Conservation (phyloP, 2,113 vertebrate genomes). For the Ameiurus melas region DNA sequence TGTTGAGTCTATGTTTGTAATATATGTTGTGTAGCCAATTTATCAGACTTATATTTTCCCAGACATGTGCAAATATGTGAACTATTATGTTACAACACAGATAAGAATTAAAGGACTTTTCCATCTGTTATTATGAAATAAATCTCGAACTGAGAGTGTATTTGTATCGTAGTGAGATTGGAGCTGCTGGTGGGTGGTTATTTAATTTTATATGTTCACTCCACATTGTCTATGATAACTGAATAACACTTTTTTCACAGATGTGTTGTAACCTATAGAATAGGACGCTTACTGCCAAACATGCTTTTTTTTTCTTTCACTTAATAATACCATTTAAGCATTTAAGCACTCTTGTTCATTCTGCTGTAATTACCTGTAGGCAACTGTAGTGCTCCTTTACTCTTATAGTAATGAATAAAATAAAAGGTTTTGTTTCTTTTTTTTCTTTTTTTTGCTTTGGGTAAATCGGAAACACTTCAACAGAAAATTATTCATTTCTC, state of each 20-base stretch:
- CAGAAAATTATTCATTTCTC: background rate
- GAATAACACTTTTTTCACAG: background rate
- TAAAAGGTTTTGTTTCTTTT: background rate
- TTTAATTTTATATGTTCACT: background rate
- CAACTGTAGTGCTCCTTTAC: background rate
- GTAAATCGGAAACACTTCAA: background rate
- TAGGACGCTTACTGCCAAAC: background rate
- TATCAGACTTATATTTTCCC: background rate
- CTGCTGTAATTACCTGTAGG: background rate
- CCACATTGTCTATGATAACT: background rate
- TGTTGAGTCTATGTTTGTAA: background rate
- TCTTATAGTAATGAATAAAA: background rate
- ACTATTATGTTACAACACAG: background rate
- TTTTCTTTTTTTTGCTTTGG: background rate
- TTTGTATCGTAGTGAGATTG: background rate
- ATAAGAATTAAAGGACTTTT: background rate
- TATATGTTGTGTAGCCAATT: background rate
- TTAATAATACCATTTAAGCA: background rate
- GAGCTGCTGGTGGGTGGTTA: background rate
- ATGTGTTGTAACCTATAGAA: conserved; percentile 2
- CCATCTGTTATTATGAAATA: background rate
- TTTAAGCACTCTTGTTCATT: background rate
- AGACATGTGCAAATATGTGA: background rate
- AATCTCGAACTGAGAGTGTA: background rate
- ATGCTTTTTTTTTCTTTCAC: background rate